These are phyloP conservation scores for Ara ararauna DNA, from an alignment of 2,797 vertebrate genomes.

Conservation along the genomic window DNA sequence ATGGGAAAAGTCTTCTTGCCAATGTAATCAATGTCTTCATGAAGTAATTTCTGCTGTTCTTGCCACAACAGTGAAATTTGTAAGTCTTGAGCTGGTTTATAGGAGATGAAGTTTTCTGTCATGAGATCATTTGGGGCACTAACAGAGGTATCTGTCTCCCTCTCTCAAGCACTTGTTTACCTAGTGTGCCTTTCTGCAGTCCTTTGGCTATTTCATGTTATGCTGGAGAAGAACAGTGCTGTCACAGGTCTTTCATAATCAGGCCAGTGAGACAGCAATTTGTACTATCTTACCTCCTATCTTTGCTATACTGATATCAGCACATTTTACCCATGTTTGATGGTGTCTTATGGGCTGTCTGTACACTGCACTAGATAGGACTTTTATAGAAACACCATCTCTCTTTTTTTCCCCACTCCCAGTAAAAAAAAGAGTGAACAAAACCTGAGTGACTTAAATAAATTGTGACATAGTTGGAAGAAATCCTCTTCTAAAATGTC, in stretches of 20 bases:
- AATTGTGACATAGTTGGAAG: background rate
- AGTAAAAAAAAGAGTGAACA: background rate
- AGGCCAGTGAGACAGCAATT: background rate
- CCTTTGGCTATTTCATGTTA: background rate
- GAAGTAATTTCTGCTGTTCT: background rate
- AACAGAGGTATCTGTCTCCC: background rate
- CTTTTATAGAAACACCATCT: background rate
- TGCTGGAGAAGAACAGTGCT: background rate
- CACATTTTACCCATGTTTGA: background rate
- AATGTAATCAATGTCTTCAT: background rate
- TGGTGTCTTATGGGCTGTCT: background rate
- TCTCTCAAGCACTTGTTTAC: background rate
- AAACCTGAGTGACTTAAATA: background rate
- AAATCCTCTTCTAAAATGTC: background rate
- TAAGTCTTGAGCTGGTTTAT: background rate
- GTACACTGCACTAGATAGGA: background rate
- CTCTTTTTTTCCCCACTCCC: background rate
- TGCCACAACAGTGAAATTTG: background rate
- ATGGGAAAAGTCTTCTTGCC: background rate
- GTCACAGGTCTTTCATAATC: background rate
- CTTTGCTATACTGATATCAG: background rate
- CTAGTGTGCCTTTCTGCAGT: background rate
- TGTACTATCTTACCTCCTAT: background rate
- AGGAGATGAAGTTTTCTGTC: background rate
- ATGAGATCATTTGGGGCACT: background rate